A percentile compares a stretch with the other conserved stretches of the same genome.
Conservation (phyloP, 2,797 vertebrate genomes). For the Hephaestus fuliginosus region DNA sequence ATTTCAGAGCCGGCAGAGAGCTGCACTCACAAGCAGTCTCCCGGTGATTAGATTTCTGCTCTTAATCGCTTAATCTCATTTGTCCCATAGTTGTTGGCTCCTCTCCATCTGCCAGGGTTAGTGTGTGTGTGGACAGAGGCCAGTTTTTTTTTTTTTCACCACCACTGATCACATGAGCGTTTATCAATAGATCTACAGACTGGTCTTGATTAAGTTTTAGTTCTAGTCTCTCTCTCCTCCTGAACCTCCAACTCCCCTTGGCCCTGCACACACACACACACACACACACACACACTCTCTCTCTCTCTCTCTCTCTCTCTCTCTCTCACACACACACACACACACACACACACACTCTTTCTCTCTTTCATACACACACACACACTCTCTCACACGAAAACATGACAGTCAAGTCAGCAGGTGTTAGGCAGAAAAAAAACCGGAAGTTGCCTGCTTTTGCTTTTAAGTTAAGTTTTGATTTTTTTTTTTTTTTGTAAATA, state of each 20-base stretch:
- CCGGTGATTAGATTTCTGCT: slow-evolving; percentile 57
- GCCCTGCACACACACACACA: neutral
- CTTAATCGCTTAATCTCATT: slow-evolving; percentile 72
- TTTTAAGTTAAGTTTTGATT: neutral
- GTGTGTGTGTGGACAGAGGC: neutral
- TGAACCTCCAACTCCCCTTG: neutral
- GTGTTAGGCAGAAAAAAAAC: neutral
- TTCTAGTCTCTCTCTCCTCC: neutral
- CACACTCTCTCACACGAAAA: neutral
- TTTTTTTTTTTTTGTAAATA: neutral
- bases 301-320: no score
- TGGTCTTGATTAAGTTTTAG: neutral
- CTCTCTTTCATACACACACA: neutral
- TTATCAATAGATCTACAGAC: neutral
- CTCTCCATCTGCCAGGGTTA: slow-evolving; percentile 13
- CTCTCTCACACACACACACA: no score
- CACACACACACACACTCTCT: neutral
- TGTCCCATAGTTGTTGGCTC: slow-evolving; percentile 54
- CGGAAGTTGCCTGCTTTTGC: slow-evolving; percentile 19
- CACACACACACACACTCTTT: no score
- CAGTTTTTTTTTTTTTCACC: neutral
- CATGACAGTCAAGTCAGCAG: slow-evolving; percentile 13
- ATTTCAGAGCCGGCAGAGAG: slow-evolving; percentile 25
- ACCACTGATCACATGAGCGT: slow-evolving; percentile 11
- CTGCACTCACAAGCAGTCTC: slow-evolving; percentile 34